phyloP scores from a whole-genome alignment of 35 echinoderm and acorn worm genomes.

The Diadema setosum region DNA sequence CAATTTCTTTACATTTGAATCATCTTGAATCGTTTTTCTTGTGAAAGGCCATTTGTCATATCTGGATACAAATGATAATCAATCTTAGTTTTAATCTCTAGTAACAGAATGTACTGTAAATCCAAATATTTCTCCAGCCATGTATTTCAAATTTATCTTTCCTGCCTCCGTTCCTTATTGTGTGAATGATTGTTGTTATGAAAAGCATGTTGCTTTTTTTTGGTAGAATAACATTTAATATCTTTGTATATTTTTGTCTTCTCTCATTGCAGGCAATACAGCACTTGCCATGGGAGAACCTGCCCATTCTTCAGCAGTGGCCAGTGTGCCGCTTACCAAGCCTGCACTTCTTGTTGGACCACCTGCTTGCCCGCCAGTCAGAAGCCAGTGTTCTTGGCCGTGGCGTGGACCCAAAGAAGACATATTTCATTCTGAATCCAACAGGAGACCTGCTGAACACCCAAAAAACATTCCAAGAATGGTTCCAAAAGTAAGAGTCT shows the following conservation, averaged over 20 bases:
- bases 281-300: slow-evolving; percentile 92
- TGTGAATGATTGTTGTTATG: too few relatives aligned
- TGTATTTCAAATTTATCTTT: too few relatives aligned
- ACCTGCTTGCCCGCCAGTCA: slow-evolving; percentile 25
- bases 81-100: too few relatives aligned
- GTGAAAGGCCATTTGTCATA: too few relatives aligned
- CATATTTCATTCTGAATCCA: slow-evolving; percentile 91
- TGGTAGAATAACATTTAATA: background rate
- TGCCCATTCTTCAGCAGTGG: slow-evolving; percentile 30
- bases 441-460: slow-evolving; percentile 84
- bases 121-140: too few relatives aligned
- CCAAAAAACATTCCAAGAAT: slow-evolving; percentile 94
- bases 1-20: too few relatives aligned
- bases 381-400: background rate
- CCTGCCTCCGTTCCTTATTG: too few relatives aligned
- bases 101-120: too few relatives aligned
- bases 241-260: background rate
- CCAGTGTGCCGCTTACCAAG: slow-evolving; percentile 83
- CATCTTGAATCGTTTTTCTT: too few relatives aligned
- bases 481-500: slow-evolving; percentile 91
- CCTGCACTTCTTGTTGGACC: slow-evolving; percentile 73
- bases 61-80: too few relatives aligned
- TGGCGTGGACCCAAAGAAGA: slow-evolving; percentile 54
- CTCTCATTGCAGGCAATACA: slow-evolving; percentile 75
- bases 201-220: too few relatives aligned